phyloP scores from a whole-genome alignment of 2,888 invertebrate species.

The Leucophenga maculata region DNA sequence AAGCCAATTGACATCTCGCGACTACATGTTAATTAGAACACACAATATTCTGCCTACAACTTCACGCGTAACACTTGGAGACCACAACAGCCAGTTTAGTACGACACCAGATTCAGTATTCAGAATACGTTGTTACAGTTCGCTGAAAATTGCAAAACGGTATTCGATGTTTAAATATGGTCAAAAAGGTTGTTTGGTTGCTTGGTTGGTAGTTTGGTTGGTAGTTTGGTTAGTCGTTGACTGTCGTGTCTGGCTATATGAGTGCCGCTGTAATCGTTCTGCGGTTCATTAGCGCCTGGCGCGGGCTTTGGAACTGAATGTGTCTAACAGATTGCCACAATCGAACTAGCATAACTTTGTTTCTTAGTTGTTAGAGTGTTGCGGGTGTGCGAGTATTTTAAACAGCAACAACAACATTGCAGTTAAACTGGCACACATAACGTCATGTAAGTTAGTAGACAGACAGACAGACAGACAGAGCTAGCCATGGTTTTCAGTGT shows the following conservation, averaged over 20 bases:
- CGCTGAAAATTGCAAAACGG: conserved; percentile 45
- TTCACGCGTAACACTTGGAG: neutral
- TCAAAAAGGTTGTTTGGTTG: conserved; percentile 41
- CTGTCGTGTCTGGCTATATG: neutral
- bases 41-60: neutral
- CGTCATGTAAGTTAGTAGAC: conserved; percentile 58
- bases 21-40: conserved; percentile 28
- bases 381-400: neutral
- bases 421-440: conserved; percentile 61
- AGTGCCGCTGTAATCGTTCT: conserved; percentile 33
- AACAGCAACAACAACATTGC: neutral
- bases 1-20: neutral
- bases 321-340: neutral
- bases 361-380: neutral
- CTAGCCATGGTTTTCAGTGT: conserved; percentile 44
- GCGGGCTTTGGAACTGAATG: too few relatives aligned
- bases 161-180: conserved; percentile 54
- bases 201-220: neutral
- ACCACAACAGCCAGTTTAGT: neutral
- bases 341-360: neutral
- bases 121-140: conserved; percentile 58
- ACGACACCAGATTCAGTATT: neutral
- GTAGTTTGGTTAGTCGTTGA: too few relatives aligned
- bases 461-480: too few relatives aligned
- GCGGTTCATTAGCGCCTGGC: conserved; percentile 61